Evolutionary conservation across 2,113 vertebrate genomes (phyloP), one percentile per base, ranked within the genome.

Genomic region (Scytalopus superciliaris): DNA sequence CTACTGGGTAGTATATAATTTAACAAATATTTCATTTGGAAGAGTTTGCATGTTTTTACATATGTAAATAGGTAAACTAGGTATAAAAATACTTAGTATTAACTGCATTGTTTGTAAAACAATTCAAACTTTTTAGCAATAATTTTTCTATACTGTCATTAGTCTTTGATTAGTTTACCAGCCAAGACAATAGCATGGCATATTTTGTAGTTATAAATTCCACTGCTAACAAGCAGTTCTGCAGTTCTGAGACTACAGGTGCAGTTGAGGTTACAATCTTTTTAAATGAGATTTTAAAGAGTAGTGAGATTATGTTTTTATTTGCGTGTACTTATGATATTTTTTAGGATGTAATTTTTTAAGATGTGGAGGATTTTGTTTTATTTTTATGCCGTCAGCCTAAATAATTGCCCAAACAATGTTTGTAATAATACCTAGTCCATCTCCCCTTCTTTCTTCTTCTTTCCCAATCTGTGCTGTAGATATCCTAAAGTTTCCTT

Each of bases 401-500:
- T 77, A 52, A 87, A 35, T 78, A 42, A 27, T 69, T 84, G 9
- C 7, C 10, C 1, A 2, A n/a, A 30, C 12, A 40, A 4, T 25
- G 15, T 19, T 8, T 63, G 14, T 2, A 1, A 7, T 70, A 30
- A 0, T 62, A 12, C 6, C 24, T 55, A 66, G 13, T 53, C 8
- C 4, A 23, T 50, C 27, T 80, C 9, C 30, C 7, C 22, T 73
- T 44, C 28, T 66, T 76, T 55, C 5, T 35, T 6, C 7, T 37
- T 74, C 2, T 62, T 81, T 11, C 3, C 11, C 19, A n/a, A 0
- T 28, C 28, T 17, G 7, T 49, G 3, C n/a, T 42, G 3, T 56
- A 45, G 11, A 4, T 66, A 52, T 64, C 14, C 14, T 73, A 30
- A 47, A 10, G 19, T 53, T 62, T 86, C 35, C 11, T 76, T 86